Evolutionary conservation across 1,140 invertebrate genomes (phyloP).

Genomic region (Gonioctena quinquepunctata): DNA sequence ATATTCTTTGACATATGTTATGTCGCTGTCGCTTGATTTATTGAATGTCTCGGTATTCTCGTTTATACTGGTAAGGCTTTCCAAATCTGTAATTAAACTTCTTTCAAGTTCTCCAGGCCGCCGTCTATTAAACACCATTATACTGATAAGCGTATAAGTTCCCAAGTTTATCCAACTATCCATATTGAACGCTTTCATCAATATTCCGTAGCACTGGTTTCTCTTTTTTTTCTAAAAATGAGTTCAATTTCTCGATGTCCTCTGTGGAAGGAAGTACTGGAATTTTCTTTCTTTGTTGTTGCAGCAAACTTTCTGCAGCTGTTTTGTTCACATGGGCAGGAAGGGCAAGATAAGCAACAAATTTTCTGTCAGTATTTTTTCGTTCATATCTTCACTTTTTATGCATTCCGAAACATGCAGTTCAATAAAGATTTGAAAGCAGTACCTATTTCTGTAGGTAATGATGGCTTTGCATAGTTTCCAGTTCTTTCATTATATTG

Average conservation of each 20-base stretch:
- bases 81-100: background rate
- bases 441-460: background rate
- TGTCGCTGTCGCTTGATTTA: background rate
- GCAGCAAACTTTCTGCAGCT: background rate
- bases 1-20: background rate
- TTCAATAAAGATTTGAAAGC: background rate
- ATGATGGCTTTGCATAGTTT: background rate
- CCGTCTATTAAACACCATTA: background rate
- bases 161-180: background rate
- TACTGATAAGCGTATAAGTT: background rate
- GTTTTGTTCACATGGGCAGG: background rate
- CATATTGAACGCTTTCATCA: background rate
- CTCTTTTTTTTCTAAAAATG: background rate
- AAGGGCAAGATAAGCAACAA: background rate
- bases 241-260: background rate
- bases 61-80: background rate
- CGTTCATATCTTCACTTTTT: background rate
- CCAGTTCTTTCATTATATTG: background rate
- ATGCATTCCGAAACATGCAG: background rate
- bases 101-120: background rate
- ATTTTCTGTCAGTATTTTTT: background rate
- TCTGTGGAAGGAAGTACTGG: background rate
- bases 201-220: background rate
- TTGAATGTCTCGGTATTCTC: background rate
- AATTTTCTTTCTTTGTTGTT: background rate